phyloP scores from a whole-genome alignment of 2,888 invertebrate genomes.

The Dermolepida albohirtum region DNA sequence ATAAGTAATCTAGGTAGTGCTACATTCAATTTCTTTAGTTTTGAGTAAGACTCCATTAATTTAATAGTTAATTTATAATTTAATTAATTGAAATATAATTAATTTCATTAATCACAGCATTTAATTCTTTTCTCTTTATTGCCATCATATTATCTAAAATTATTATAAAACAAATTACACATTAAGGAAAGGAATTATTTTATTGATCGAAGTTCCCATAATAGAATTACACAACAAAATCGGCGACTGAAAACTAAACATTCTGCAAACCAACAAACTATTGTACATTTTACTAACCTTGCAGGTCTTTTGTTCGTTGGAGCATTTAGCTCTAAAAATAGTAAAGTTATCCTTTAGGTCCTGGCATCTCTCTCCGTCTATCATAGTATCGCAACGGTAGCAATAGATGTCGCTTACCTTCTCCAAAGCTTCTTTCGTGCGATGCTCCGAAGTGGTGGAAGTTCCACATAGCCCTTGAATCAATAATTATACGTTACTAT shows the following conservation, averaged over 20 bases:
- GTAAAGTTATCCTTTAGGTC: constrained; percentile 73
- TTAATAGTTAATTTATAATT: no score
- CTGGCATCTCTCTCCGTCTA: constrained; percentile 78
- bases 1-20: no score
- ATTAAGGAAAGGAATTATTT: neutral
- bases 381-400: constrained; percentile 83
- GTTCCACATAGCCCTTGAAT: constrained; percentile 52
- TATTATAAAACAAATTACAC: no score
- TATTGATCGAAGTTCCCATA: no score
- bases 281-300: constrained; percentile 71
- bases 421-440: constrained; percentile 83
- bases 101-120: no score
- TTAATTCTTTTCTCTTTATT: no score
- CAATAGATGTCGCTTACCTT: constrained; percentile 85
- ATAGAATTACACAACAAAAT: neutral
- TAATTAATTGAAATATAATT: no score
- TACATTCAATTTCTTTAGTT: no score
- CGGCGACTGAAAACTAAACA: neutral
- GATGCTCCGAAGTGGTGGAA: constrained; percentile 66
- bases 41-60: no score
- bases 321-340: constrained; percentile 77
- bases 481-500: constrained; percentile 53
- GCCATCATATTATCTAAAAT: no score
- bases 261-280: neutral
- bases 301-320: constrained; percentile 80